These are phyloP conservation scores for Emydura subglobosa DNA, from an alignment of 2,113 vertebrate genomes.

Conservation along the genomic window DNA sequence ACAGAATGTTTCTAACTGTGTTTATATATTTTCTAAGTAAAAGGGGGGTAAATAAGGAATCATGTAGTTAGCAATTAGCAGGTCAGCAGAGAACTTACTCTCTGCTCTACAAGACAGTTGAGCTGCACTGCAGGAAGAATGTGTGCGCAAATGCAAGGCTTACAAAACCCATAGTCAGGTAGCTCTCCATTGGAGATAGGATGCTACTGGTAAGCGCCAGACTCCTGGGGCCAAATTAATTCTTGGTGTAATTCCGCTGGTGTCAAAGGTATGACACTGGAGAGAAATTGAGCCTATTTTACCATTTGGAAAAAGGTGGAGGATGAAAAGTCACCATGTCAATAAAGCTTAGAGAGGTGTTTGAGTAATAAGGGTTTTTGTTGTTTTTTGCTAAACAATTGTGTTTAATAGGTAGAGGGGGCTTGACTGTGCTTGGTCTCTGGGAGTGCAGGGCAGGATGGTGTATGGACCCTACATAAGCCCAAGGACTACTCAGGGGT, in stretches of 20 bases:
- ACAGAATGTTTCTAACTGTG: constrained; percentile 32
- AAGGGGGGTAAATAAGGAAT: constrained; percentile 60
- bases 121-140: constrained; percentile 15
- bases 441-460: background rate
- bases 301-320: background rate
- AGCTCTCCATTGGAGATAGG: background rate
- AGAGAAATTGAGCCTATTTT: background rate
- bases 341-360: background rate
- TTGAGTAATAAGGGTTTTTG: background rate
- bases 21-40: constrained; percentile 66
- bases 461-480: background rate
- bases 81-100: constrained; percentile 19
- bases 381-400: background rate
- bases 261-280: background rate
- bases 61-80: constrained; percentile 54
- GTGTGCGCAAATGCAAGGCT: constrained; percentile 7
- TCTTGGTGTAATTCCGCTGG: background rate
- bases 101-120: constrained; percentile 4
- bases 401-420: background rate
- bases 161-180: background rate
- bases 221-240: background rate
- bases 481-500: background rate
- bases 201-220: background rate
- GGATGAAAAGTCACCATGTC: background rate
- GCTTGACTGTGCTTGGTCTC: background rate